A percentile compares a stretch with the other conserved stretches of the same genome.
Evolutionary conservation across 1,140 invertebrate species (phyloP).

Genomic region (Drosophila nannoptera): DNA sequence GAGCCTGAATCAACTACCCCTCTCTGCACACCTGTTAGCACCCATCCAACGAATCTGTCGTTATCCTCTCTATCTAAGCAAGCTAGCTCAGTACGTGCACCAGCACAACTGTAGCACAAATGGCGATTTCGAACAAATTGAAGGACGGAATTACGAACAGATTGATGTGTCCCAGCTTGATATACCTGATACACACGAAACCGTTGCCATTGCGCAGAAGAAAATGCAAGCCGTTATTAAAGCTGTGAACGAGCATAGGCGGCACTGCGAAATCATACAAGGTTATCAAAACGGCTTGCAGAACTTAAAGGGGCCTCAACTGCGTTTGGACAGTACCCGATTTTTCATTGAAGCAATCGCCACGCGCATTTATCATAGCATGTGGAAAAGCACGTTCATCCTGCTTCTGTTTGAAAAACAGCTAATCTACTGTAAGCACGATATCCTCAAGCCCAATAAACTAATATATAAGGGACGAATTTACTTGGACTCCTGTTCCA

Average conservation of each 20-base stretch:
- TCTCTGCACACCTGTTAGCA: conserved; percentile 93
- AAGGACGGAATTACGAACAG: conserved; percentile 50
- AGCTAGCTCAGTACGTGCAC: background rate
- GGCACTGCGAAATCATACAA: conserved; percentile 75
- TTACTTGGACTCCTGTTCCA: conserved; percentile 85
- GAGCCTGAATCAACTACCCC: conserved; percentile 85
- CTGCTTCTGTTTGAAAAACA: conserved; percentile 94
- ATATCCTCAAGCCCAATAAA: conserved; percentile 90
- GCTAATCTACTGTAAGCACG: conserved; percentile 92
- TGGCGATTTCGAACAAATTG: conserved; percentile 80
- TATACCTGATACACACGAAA: conserved; percentile 65
- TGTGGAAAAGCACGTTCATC: conserved; percentile 90
- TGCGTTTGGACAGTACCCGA: conserved; percentile 74
- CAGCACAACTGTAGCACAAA: conserved; percentile 80
- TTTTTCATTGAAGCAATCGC: conserved; percentile 91
- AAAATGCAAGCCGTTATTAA: conserved; percentile 76
- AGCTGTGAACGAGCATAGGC: conserved; percentile 77
- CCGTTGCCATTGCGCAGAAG: conserved; percentile 60
- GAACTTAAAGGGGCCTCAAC: conserved; percentile 72
- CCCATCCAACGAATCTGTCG: conserved; percentile 96
- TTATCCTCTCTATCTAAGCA: conserved; percentile 87
- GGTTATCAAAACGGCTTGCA: conserved; percentile 76
- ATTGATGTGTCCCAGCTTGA: conserved; percentile 58
- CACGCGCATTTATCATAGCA: conserved; percentile 85
- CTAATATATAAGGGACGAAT: conserved; percentile 92